Evolutionary conservation across 2,113 vertebrate species (phyloP).

Genomic region (Harpagus bidentatus): DNA sequence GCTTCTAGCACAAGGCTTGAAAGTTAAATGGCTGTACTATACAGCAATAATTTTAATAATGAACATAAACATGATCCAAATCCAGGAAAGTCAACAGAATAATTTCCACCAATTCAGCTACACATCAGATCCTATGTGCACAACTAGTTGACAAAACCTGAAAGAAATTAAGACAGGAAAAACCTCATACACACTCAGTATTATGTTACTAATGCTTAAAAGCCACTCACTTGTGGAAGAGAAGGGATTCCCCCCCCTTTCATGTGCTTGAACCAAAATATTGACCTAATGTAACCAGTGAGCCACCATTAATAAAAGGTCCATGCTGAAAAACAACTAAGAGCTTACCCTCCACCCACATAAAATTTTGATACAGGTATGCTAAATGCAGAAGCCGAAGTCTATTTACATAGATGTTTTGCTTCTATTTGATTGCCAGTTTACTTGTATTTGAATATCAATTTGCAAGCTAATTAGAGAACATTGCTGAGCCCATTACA

Average conservation of each 20-base stretch:
- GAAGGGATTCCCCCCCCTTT: background rate
- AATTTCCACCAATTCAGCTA: background rate
- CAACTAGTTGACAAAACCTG: background rate
- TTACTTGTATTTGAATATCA: slow-evolving; percentile 64
- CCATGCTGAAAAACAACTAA: background rate
- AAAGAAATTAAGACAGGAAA: background rate
- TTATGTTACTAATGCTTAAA: background rate
- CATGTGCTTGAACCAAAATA: background rate
- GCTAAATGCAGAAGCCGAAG: background rate
- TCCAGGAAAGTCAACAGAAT: background rate
- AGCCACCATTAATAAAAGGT: background rate
- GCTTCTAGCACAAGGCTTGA: background rate
- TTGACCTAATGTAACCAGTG: background rate
- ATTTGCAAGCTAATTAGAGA: slow-evolving; percentile 59
- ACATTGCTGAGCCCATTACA: slow-evolving; percentile 28
- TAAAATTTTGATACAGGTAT: background rate
- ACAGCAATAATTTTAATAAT: background rate
- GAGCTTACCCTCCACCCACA: background rate
- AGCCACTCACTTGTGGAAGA: background rate
- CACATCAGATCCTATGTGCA: background rate
- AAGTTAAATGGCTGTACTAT: background rate
- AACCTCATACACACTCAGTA: background rate
- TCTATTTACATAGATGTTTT: slow-evolving; percentile 38
- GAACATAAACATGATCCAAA: background rate
- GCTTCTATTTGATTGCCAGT: slow-evolving; percentile 55